Conservation (phyloP, 2,888 invertebrate genomes). For the Silvanus unidentatus region DNA sequence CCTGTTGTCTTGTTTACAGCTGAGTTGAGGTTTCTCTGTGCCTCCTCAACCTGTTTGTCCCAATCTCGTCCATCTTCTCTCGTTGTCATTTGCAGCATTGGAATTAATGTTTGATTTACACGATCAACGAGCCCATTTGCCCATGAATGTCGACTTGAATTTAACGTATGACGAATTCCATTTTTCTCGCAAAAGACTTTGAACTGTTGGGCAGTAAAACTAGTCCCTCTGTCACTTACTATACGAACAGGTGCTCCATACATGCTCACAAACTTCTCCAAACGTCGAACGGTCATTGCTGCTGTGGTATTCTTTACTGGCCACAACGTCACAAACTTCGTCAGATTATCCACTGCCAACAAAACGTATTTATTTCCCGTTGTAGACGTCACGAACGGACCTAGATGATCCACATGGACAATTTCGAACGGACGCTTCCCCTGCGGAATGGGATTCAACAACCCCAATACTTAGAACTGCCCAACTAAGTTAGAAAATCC, state of each 20-base stretch:
- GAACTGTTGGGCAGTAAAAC: conserved; percentile 8
- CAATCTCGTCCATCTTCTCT: not conserved
- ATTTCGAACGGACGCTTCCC: conserved; percentile 14
- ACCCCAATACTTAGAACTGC: too few relatives aligned
- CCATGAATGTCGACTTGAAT: conserved; percentile 18
- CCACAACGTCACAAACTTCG: conserved; percentile 14
- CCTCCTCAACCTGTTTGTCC: not conserved
- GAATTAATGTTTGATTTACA: conserved; percentile 13
- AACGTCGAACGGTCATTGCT: conserved; percentile 7
- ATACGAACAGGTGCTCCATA: conserved; percentile 20
- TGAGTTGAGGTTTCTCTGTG: not conserved
- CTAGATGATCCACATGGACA: conserved; percentile 19
- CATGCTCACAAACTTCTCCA: conserved; percentile 17
- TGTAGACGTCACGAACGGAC: conserved; percentile 15
- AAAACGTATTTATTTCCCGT: conserved; percentile 12
- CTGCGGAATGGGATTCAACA: conserved; percentile 15
- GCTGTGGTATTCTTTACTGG: conserved; percentile 11
- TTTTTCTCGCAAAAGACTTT: conserved; percentile 12
- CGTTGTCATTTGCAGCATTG: conserved; percentile 4
- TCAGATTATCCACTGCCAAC: conserved; percentile 14
- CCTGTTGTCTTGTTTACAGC: not conserved
- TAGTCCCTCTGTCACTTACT: conserved; percentile 20
- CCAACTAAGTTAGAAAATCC: too few relatives aligned
- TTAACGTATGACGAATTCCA: conserved; percentile 15
- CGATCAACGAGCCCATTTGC: conserved; percentile 21